Base-by-base conservation (phyloP, 1,140 invertebrate genomes). In the Cyphomyrmex costatus region DNA sequence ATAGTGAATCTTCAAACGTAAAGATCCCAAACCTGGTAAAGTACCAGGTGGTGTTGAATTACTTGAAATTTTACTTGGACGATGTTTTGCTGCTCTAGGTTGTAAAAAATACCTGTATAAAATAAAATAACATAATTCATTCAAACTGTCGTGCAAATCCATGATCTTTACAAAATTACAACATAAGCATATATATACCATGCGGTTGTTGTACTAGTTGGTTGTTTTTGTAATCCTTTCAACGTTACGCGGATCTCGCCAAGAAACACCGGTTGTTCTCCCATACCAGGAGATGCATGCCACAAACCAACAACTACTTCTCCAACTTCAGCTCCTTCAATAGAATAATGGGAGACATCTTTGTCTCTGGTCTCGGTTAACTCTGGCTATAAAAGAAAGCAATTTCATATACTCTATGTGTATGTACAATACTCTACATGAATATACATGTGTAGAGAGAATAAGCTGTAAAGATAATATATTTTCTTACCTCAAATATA, bases 1-100 rank as follows among this genome's bases (percentile, higher is more conserved):
- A 94, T 98, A 98, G 92, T 98, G 97, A 86, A 99, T 96, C 92
- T 98, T 97, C 49, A 99, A 96, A 61, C 98, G 96, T 79, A 99
- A 94, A 7, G 98, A 98, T 80, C 98, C 98, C 68, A 98, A 96
- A 63, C 95, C 96, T 58, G 96, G 96, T 66, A 97, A 94, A 66
- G 97, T 97, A 65, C 97, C 97, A 1, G 97, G 96, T 21, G 97
- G 96, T 58, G 97, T 97, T 10, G 97, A 96, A 86, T 95, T 96
- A 21, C 96, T 96, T 3, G 97, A 96, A 86, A 97, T 95, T 88
- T 94, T 94, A 71, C 95, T 96, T 71, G 96, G 96, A 85, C 96
- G 93, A 87, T 96, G 95, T 91, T 96, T 96, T 49, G 96, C 95
- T 63, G 96, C 96, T 70, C 97, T 96, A 3, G 98, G 98, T 92